Conservation (phyloP, 2,797 vertebrate species). For the Alectoris magna region DNA sequence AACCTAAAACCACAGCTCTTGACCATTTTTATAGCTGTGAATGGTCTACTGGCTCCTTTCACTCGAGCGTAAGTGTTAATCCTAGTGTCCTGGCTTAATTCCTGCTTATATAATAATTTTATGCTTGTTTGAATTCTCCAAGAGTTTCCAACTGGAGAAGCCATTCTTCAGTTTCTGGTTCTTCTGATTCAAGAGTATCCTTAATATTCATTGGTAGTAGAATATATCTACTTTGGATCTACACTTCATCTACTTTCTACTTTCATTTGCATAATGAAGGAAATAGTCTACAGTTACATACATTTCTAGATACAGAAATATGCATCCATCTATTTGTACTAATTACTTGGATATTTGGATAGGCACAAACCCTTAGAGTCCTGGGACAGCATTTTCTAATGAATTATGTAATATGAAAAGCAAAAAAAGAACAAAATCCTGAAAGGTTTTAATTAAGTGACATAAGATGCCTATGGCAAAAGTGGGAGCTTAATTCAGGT, state of each 20-base stretch:
- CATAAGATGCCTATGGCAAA: constrained; percentile 12
- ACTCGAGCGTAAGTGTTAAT: constrained; percentile 57
- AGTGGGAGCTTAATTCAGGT: not conserved
- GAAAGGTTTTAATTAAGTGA: constrained; percentile 30
- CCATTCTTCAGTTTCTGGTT: constrained; percentile 35
- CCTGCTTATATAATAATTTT: constrained; percentile 12
- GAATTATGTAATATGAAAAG: not conserved
- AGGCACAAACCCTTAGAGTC: not conserved
- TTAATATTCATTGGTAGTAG: not conserved
- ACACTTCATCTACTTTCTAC: not conserved
- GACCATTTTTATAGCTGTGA: constrained; percentile 51
- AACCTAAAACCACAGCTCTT: constrained; percentile 48
- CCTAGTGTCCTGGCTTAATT: constrained; percentile 32
- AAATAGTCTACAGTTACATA: not conserved
- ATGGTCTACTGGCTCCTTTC: constrained; percentile 36
- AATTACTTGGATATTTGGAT: not conserved
- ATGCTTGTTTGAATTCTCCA: constrained; percentile 24
- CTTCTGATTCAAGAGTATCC: constrained; percentile 16
- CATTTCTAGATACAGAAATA: not conserved
- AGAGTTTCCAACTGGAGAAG: constrained; percentile 30
- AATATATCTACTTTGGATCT: not conserved
- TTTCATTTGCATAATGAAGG: no score
- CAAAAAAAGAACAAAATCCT: not conserved
- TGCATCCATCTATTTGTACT: not conserved
- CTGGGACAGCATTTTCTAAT: not conserved